Conservation (phyloP, 2,888 invertebrate species). For the Atethmia centrago region DNA sequence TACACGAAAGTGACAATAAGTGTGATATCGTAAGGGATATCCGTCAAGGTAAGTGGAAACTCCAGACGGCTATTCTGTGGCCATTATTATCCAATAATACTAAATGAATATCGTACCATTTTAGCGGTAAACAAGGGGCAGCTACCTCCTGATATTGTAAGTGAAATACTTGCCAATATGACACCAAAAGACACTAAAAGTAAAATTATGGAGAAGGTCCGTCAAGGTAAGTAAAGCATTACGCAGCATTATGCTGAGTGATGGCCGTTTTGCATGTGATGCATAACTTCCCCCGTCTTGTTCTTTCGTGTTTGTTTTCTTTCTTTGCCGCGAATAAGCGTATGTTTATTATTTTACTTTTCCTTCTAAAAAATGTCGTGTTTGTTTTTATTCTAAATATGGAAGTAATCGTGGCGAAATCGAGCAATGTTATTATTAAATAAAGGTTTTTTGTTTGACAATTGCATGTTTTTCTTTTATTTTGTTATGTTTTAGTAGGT, state of each 20-base stretch:
- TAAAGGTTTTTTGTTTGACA: too few relatives aligned
- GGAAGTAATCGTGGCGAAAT: too few relatives aligned
- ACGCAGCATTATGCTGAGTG: too few relatives aligned
- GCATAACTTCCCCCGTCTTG: too few relatives aligned
- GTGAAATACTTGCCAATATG: conserved; percentile 36
- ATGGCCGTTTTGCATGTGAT: too few relatives aligned
- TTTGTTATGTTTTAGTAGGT: too few relatives aligned
- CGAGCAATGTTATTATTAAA: too few relatives aligned
- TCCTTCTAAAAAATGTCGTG: too few relatives aligned
- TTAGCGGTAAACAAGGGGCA: conserved; percentile 33
- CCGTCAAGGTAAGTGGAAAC: conserved; percentile 32
- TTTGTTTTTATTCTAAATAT: background rate
- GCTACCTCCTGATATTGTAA: conserved; percentile 39
- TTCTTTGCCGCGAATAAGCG: too few relatives aligned
- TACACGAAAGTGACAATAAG: background rate
- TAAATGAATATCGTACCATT: background rate
- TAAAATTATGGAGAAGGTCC: conserved; percentile 9
- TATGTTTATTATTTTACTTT: too few relatives aligned
- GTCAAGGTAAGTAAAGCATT: conserved; percentile 8
- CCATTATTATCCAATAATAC: background rate
- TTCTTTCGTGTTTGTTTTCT: too few relatives aligned
- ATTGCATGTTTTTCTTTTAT: background rate
- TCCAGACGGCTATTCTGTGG: background rate
- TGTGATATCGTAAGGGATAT: conserved; percentile 22
- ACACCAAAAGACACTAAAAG: conserved; percentile 20